Evolutionary conservation across 2,888 invertebrate species (phyloP).

Genomic region (Troides helena): DNA sequence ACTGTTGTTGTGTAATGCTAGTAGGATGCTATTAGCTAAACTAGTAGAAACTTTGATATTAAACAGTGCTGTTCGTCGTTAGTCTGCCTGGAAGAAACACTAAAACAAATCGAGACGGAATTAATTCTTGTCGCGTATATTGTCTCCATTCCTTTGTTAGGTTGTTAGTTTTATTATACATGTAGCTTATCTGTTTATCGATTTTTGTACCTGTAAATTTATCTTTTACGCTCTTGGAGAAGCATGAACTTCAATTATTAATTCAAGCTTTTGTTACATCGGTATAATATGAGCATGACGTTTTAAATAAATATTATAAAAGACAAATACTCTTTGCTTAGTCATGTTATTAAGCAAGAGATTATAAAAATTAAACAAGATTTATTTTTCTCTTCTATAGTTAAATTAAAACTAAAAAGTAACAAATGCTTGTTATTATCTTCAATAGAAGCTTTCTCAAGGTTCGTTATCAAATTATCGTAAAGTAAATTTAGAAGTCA

Average conservation of each 20-base stretch:
- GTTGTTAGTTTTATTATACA: not conserved
- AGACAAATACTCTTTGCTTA: too few relatives aligned
- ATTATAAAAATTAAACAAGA: too few relatives aligned
- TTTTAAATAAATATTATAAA: too few relatives aligned
- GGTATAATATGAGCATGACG: too few relatives aligned
- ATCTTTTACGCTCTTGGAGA: too few relatives aligned
- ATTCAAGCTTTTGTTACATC: too few relatives aligned
- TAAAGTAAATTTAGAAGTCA: slow-evolving; percentile 1
- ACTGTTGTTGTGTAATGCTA: too few relatives aligned
- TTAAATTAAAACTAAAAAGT: not conserved
- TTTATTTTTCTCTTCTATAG: not conserved
- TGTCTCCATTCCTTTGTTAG: not conserved
- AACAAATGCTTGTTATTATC: not conserved
- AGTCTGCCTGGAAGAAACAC: not conserved
- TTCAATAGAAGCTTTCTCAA: not conserved
- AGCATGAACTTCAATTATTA: too few relatives aligned
- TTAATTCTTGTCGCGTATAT: slow-evolving; percentile 4
- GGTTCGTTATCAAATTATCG: not conserved
- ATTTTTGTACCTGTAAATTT: not conserved
- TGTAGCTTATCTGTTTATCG: not conserved
- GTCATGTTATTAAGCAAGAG: too few relatives aligned
- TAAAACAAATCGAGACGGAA: not conserved
- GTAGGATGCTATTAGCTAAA: too few relatives aligned
- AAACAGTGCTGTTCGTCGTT: not conserved
- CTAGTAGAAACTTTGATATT: not conserved